Percentiles rank a stretch among this genome's conserved stretches.
phyloP scores from a whole-genome alignment of 1,140 invertebrate genomes.

The Spodoptera litura region DNA sequence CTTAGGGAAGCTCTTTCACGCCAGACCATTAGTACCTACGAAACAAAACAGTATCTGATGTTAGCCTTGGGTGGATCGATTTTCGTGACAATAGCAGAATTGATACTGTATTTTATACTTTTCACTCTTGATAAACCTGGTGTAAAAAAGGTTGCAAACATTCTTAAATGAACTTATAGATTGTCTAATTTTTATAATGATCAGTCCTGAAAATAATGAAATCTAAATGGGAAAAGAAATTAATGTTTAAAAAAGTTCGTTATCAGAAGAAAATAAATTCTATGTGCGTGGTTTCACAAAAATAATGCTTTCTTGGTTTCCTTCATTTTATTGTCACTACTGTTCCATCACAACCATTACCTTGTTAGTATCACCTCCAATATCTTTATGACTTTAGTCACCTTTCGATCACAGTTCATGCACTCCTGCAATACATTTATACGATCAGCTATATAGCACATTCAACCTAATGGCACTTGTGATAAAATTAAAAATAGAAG shows the following conservation, averaged over 20 bases:
- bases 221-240: no score
- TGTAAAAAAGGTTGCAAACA: no score
- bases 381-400: conserved; percentile 36
- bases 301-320: no score
- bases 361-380: neutral
- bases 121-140: no score
- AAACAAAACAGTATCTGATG: neutral
- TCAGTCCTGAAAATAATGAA: no score
- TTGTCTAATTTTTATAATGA: no score
- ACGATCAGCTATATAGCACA: conserved; percentile 28
- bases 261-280: no score
- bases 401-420: conserved; percentile 33
- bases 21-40: conserved; percentile 36
- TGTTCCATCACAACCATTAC: conserved; percentile 3
- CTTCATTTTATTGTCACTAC: no score
- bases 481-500: conserved; percentile 50
- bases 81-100: conserved; percentile 10
- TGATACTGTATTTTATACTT: no score
- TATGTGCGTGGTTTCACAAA: no score
- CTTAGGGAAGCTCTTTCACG: conserved; percentile 35
- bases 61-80: conserved; percentile 26
- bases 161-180: no score
- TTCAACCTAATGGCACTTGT: conserved; percentile 29
- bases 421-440: neutral
- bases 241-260: no score